phyloP scores from a whole-genome alignment of 1,140 invertebrate genomes.

The Delia radicum region DNA sequence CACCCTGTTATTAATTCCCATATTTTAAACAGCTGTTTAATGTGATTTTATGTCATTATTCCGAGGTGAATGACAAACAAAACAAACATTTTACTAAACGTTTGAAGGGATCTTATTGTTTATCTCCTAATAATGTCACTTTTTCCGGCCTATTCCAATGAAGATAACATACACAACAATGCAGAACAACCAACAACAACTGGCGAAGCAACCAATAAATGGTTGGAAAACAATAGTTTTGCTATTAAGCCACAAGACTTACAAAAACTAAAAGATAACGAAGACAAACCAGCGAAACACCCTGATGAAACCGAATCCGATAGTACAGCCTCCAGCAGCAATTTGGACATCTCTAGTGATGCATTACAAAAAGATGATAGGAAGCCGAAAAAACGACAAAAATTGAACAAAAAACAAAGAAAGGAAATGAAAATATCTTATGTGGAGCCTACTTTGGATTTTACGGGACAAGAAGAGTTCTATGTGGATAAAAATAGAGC shows the following conservation, averaged over 20 bases:
- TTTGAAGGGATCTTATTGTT: too few relatives aligned
- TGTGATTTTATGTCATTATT: too few relatives aligned
- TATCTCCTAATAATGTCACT: slow-evolving; percentile 25
- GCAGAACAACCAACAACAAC: not conserved
- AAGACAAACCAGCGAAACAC: too few relatives aligned
- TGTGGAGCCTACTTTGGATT: slow-evolving; percentile 34
- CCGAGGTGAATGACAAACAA: too few relatives aligned
- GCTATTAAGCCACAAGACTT: not conserved
- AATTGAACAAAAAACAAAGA: not conserved
- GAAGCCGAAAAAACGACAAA: not conserved
- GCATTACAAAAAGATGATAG: not conserved
- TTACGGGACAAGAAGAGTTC: slow-evolving; percentile 57
- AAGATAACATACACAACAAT: not conserved
- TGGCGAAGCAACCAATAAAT: not conserved
- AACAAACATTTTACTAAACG: too few relatives aligned
- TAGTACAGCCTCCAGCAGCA: not conserved
- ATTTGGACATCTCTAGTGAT: not conserved
- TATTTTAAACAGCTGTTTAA: too few relatives aligned
- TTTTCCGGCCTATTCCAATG: slow-evolving; percentile 17
- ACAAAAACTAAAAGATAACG: not conserved
- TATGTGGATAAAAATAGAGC: slow-evolving; percentile 59
- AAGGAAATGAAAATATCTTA: not conserved
- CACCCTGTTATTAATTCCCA: too few relatives aligned
- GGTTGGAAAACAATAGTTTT: slow-evolving; percentile 25
- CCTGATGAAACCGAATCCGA: too few relatives aligned